Conservation (phyloP, 2,797 vertebrate genomes). For the Micrastur ruficollis region DNA sequence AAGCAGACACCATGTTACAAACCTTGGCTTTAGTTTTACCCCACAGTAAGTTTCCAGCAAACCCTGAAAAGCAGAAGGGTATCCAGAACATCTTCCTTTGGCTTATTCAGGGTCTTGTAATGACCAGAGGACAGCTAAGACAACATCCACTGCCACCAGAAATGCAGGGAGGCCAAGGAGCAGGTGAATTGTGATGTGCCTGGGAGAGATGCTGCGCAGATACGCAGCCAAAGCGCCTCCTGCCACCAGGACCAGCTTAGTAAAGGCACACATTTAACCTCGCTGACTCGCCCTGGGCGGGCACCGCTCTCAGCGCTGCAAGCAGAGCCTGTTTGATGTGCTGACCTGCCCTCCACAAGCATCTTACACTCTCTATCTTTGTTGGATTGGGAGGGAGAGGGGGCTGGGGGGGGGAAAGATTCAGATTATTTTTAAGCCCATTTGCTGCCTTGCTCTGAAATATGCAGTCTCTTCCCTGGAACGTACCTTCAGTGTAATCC, state of each 20-base stretch:
- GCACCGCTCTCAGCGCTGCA: background rate
- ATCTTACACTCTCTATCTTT: slow-evolving; percentile 31
- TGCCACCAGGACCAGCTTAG: background rate
- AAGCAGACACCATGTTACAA: fast-evolving
- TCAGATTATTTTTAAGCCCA: slow-evolving; percentile 61
- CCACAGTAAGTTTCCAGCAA: background rate
- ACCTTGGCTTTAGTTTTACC: background rate
- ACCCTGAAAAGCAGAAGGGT: background rate
- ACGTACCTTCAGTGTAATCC: slow-evolving; percentile 42
- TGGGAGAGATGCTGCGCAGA: background rate
- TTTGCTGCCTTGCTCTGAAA: slow-evolving; percentile 55
- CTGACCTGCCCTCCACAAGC: slow-evolving; percentile 40
- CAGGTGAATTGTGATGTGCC: background rate
- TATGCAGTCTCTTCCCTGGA: slow-evolving; percentile 36
- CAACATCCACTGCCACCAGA: background rate
- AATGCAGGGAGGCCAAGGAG: background rate
- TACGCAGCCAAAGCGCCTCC: background rate
- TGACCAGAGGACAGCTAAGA: background rate
- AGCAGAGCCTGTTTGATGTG: slow-evolving; percentile 13
- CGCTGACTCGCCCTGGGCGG: fast-evolving
- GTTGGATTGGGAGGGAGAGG: background rate
- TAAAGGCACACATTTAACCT: background rate
- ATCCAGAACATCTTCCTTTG: background rate
- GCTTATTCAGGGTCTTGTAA: background rate
- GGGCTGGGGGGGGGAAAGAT: background rate